Conservation (phyloP, 2,797 vertebrate genomes). For the Amphiprion clarkii region DNA sequence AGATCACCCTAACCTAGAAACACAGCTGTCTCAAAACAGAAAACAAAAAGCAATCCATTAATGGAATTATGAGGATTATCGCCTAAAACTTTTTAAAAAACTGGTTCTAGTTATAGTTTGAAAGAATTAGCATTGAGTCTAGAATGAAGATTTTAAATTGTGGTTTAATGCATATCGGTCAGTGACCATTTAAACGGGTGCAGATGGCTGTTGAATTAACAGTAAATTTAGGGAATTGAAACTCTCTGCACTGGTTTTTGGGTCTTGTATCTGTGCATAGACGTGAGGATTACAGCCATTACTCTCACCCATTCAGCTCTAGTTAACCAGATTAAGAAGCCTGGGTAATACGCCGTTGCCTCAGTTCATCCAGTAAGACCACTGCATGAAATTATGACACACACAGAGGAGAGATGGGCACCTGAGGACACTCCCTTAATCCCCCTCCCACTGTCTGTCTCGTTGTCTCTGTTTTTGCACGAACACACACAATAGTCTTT, state of each 20-base stretch:
- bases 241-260: conserved; percentile 27
- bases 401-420: conserved; percentile 44
- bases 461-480: conserved; percentile 7
- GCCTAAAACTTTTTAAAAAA: conserved; percentile 13
- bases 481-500: conserved; percentile 7
- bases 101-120: conserved; percentile 42
- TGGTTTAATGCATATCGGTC: conserved; percentile 47
- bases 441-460: conserved; percentile 31
- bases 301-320: conserved; percentile 57
- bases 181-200: conserved; percentile 41
- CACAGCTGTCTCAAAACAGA: conserved; percentile 48
- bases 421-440: conserved; percentile 51
- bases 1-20: conserved; percentile 68
- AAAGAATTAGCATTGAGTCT: conserved; percentile 53
- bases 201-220: conserved; percentile 60
- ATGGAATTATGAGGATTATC: conserved; percentile 50
- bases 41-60: conserved; percentile 54
- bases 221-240: conserved; percentile 46
- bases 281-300: conserved; percentile 57
- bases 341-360: conserved; percentile 23
- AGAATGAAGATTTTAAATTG: conserved; percentile 50
- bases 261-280: conserved; percentile 57
- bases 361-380: conserved; percentile 44
- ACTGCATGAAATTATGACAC: conserved; percentile 28
- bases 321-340: conserved; percentile 68